These are phyloP conservation scores for Triplophysa yarkandensis DNA, from an alignment of 2,797 vertebrate genomes.

Conservation along the genomic window DNA sequence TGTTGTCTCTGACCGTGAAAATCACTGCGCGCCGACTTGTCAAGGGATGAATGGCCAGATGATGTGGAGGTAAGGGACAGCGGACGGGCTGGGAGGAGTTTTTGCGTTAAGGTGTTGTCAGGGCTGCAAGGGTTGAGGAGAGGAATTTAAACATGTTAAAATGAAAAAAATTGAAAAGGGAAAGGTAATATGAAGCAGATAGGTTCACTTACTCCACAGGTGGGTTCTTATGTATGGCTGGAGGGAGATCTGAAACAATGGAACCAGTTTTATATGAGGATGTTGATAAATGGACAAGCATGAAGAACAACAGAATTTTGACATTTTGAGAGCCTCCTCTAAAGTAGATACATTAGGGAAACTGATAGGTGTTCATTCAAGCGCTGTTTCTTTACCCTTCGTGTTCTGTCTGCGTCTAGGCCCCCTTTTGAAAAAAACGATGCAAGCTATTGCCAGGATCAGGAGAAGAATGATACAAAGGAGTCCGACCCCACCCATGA, in stretches of 20 bases:
- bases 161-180: conserved; percentile 8
- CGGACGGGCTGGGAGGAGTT: conserved; percentile 76
- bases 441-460: conserved; percentile 81
- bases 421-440: conserved; percentile 81
- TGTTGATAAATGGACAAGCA: conserved; percentile 43
- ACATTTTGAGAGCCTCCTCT: conserved; percentile 5
- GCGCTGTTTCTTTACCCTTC: conserved; percentile 66
- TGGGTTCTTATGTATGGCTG: conserved; percentile 84
- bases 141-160: conserved; percentile 1
- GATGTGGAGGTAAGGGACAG: conserved; percentile 64
- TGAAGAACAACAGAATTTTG: not conserved
- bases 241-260: conserved; percentile 81
- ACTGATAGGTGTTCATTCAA: not conserved
- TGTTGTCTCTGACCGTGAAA: conserved; percentile 56
- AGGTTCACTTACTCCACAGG: conserved; percentile 84
- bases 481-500: conserved; percentile 87
- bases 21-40: conserved; percentile 64
- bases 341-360: not conserved
- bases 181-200: not conserved
- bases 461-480: conserved; percentile 84
- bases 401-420: conserved; percentile 65
- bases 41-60: conserved; percentile 69
- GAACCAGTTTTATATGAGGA: conserved; percentile 57
- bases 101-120: conserved; percentile 88
- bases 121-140: conserved; percentile 74